A percentile compares a stretch with the other conserved stretches of the same genome.
Conservation (phyloP, 2,888 invertebrate genomes). For the Drosophila suboccidentalis region DNA sequence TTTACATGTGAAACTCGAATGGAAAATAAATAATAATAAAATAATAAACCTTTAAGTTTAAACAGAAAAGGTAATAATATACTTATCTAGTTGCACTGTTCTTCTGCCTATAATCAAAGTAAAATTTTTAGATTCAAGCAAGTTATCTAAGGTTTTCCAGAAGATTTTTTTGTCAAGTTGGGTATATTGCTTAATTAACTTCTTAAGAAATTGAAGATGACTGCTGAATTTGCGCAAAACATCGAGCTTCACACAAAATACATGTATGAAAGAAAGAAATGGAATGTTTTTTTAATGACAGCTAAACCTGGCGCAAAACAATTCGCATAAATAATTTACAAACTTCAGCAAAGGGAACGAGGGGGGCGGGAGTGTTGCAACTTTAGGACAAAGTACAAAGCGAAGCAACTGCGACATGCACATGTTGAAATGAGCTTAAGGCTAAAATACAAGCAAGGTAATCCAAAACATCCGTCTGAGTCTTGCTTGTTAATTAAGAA, state of each 20-base stretch:
- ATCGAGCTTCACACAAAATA: conserved; percentile 10
- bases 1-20: background rate
- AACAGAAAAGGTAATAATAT: background rate
- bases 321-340: conserved; percentile 50
- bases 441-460: conserved; percentile 64
- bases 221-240: background rate
- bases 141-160: background rate
- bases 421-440: conserved; percentile 52
- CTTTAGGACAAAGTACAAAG: conserved; percentile 47
- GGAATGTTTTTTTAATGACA: conserved; percentile 25
- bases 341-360: conserved; percentile 20
- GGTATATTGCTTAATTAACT: background rate
- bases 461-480: conserved; percentile 61
- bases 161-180: conserved; percentile 1
- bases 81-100: background rate
- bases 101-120: background rate
- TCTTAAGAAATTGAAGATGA: background rate
- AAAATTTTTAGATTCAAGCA: background rate
- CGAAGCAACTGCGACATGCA: conserved; percentile 38
- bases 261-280: conserved; percentile 7
- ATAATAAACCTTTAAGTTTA: too few relatives aligned
- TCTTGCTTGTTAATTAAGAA: conserved; percentile 77
- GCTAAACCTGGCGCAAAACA: conserved; percentile 28
- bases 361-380: conserved; percentile 10
- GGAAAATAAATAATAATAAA: background rate